Evolutionary conservation across 2,113 vertebrate species (phyloP), one percentile per base, ranked within the genome.

Genomic region (Hemichromis elongatus): DNA sequence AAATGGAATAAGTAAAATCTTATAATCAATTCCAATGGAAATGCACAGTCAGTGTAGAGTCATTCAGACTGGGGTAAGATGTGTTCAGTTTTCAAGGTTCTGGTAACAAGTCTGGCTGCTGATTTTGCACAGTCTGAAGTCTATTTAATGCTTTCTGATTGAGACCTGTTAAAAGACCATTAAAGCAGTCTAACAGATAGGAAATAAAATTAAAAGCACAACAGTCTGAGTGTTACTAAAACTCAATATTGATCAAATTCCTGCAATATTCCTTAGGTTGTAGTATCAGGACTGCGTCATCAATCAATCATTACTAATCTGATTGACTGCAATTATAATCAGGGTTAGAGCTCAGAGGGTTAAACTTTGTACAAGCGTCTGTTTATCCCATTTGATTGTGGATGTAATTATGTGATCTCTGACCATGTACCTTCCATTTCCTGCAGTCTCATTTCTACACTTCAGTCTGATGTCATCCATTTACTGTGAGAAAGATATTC

Each of bases 391-490:
- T 42, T 19, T 85, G 28, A 68, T 7, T 70, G n/a, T 33, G 42
- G 33, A 16, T 79, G 11, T 19, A 19, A 45, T 75, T 19, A n/a
- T 30, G 24, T 9, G 16, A 33, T 52, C 13, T 21, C 24, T 78
- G 57, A 82, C 16, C 45, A 3, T 77, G 21, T 24, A 45, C 2
- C 10, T 24, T 68, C 59, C 52, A 66, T 89, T 86, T 90, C 53
- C 75, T 55, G 77, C 28, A 63, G 61, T 90, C 47, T 75, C 4
- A 21, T 79, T 47, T 89, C 70, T 33, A 68, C 26, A 50, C 30
- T 35, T 11, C 3, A 7, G 26, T 19, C 66, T 84, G 81, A 91
- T 77, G 84, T 88, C 80, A 91, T 61, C 79, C 70, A 73, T 85
- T 86, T 86, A 77, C 86, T 78, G 61, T 4, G 6, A 84, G n/a